Evolutionary conservation across 2,888 invertebrate species (phyloP), one percentile per base, ranked within the genome.

Genomic region (Tenthredo mesomela): DNA sequence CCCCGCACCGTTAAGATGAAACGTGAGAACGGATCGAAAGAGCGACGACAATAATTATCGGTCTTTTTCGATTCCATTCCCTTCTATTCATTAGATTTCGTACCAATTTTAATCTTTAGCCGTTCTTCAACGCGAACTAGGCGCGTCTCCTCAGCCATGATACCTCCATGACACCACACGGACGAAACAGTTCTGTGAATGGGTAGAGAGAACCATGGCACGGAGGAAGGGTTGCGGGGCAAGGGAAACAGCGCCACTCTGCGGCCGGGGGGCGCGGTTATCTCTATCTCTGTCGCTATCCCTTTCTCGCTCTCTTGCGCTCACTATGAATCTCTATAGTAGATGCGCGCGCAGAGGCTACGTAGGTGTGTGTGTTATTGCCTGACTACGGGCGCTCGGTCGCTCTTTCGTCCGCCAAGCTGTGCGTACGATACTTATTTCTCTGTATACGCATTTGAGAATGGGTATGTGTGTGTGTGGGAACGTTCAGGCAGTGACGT

Each of bases 91-190:
- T 73, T 73, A 43, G 18, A n/a, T 43, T 73, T 96, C 97, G 95
- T 95, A 98, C 98, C 98, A 94, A 98, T 97, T 96, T 98, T 98
- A 94, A 98, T 97, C 96, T 97, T 97, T 94, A 98, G 96, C 95
- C 97, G 96, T 95, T 98, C 98, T 95, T 97, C 97, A 94, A 97
- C 96, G 95, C 98, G 96, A 94, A 98, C 97, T 96, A 96, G 96
- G 95, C 96, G 96, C 95, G 96, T 96, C 95, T 96, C 96, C 95
- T 97, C 97, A 95, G 97, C 97, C 97, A 97, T 97, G 96, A 97
- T 97, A 96, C 95, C 96, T 96, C 96, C 96, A 96, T 97, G 95
- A 96, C 96, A 92, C 90, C 90, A 88, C 84, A 90, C 90, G 88
- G 80, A 85, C 85, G 85, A 86, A 87, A 87, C 75, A 83, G 43